These are phyloP conservation scores for Xestoiulus laeticollis DNA, from an alignment of 2,888 invertebrate species.

Conservation along the genomic window DNA sequence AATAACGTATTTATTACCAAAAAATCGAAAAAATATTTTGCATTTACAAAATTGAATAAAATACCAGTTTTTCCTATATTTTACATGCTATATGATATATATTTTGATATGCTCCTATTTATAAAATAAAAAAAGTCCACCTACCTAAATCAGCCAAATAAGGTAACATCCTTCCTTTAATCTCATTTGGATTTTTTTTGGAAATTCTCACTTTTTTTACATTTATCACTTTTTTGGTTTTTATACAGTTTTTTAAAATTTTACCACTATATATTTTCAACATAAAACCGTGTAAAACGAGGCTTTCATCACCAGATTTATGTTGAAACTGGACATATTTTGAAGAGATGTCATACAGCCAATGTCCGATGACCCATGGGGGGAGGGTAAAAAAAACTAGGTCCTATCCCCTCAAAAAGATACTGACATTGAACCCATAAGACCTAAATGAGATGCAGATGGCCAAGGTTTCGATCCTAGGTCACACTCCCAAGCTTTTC, in stretches of 20 bases:
- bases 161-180: not conserved
- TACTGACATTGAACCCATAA: not conserved
- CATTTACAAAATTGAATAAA: no score
- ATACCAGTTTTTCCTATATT: no score
- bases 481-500: conserved; percentile 44
- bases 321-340: no score
- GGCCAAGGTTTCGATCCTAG: conserved; percentile 44
- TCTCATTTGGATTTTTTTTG: not conserved
- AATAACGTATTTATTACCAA: no score
- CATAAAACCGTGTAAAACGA: not conserved
- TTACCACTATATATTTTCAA: no score
- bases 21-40: no score
- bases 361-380: conserved; percentile 17
- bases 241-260: no score
- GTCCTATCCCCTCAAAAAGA: conserved; percentile 6
- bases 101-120: no score
- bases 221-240: not conserved
- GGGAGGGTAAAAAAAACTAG: not conserved
- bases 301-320: no score
- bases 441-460: conserved; percentile 50
- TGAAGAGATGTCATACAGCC: not conserved
- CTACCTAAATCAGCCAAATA: conserved; percentile 5
- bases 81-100: no score
- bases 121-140: conserved; percentile 8
- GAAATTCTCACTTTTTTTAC: not conserved